These are phyloP conservation scores for Drosophila fulvimacula DNA, from an alignment of 2,888 invertebrate species.

Conservation along the genomic window DNA sequence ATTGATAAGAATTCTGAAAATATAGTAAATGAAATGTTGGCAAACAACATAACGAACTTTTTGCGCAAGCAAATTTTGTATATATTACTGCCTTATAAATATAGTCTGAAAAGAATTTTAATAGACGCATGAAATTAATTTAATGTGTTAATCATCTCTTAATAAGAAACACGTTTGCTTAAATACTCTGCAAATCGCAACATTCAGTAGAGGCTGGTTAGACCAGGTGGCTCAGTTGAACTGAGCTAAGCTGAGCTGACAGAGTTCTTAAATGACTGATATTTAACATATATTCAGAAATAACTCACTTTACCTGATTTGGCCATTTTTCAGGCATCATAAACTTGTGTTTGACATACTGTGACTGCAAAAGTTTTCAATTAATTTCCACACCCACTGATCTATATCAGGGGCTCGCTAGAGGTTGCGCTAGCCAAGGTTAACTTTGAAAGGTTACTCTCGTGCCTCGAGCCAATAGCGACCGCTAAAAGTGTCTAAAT, in stretches of 20 bases:
- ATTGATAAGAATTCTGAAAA: slow-evolving; percentile 13
- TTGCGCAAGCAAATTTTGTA: background rate
- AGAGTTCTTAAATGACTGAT: slow-evolving; percentile 10
- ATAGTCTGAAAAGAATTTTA: slow-evolving; percentile 11
- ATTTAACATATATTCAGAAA: slow-evolving; percentile 5
- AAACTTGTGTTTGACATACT: slow-evolving; percentile 1
- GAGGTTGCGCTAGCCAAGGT: slow-evolving; percentile 52
- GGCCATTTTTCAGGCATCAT: background rate
- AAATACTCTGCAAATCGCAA: slow-evolving; percentile 10
- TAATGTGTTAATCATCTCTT: slow-evolving; percentile 14
- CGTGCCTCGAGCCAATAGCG: slow-evolving; percentile 53
- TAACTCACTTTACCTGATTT: slow-evolving; percentile 1
- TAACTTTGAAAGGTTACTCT: slow-evolving; percentile 66
- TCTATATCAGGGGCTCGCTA: slow-evolving; percentile 61
- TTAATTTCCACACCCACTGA: slow-evolving; percentile 72
- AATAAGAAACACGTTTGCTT: slow-evolving; percentile 47
- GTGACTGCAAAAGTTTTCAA: slow-evolving; percentile 56
- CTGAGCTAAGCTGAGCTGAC: slow-evolving; percentile 2
- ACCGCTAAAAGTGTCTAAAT: slow-evolving; percentile 71
- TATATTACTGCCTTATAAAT: no score
- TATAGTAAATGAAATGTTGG: slow-evolving; percentile 15
- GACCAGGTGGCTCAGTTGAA: slow-evolving; percentile 27
- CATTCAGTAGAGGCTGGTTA: slow-evolving; percentile 44
- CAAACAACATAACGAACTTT: slow-evolving; percentile 1
- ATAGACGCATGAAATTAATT: background rate